Percentiles rank a stretch among this genome's conserved stretches.
phyloP scores from a whole-genome alignment of 2,797 vertebrate species.

The Nannoperca australis region DNA sequence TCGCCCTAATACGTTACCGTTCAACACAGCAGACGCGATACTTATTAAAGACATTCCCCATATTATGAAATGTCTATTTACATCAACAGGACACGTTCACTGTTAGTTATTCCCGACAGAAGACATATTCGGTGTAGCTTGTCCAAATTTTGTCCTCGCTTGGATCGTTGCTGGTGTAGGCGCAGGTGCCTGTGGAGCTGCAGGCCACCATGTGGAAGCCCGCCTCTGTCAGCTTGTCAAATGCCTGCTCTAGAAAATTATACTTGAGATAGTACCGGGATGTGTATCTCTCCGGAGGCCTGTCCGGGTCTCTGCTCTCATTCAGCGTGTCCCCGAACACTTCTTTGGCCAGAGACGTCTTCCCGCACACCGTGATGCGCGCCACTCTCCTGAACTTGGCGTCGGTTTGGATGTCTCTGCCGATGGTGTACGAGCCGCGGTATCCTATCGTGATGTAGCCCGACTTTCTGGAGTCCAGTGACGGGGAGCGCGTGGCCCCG shows the following conservation, averaged over 20 bases:
- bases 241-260: constrained; percentile 95
- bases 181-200: constrained; percentile 94
- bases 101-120: constrained; percentile 91
- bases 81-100: constrained; percentile 21
- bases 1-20: constrained; percentile 13
- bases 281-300: constrained; percentile 93
- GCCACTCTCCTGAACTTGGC: constrained; percentile 94
- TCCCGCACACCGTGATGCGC: constrained; percentile 94
- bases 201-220: constrained; percentile 96
- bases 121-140: constrained; percentile 97
- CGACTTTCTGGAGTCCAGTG: constrained; percentile 84
- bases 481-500: constrained; percentile 77
- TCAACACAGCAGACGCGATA: constrained; percentile 45
- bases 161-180: constrained; percentile 91
- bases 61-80: constrained; percentile 56
- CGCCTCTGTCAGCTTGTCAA: constrained; percentile 92
- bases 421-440: constrained; percentile 92
- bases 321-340: constrained; percentile 96
- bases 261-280: constrained; percentile 95
- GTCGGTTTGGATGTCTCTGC: constrained; percentile 93
- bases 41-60: constrained; percentile 43
- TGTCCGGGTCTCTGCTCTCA: constrained; percentile 94
- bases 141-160: constrained; percentile 97
- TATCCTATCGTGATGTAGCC: constrained; percentile 96
- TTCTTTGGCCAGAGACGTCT: constrained; percentile 93